Evolutionary conservation across 2,797 vertebrate genomes (phyloP), one percentile per base, ranked within the genome.

Genomic region (Chromobotia macracanthus): DNA sequence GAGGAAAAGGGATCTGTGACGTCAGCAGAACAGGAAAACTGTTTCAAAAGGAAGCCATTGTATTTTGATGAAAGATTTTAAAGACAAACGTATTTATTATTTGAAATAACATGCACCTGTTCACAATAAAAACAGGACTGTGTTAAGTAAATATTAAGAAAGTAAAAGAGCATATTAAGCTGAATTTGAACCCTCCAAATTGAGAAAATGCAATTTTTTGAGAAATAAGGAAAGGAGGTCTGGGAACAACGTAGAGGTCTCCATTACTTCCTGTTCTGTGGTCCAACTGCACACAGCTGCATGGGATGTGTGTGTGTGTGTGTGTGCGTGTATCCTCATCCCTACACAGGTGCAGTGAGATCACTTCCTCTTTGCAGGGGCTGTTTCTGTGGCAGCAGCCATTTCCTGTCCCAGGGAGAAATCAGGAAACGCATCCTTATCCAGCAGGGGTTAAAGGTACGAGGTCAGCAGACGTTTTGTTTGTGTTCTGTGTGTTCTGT

Each of bases 361-460:
- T 94, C 91, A 93, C 89, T 91, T 93, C 92, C 92, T 90, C 86
- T 82, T 51, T 9, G 44, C 67, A 80, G 82, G 83, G 77, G 53
- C 65, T 69, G 77, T 82, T 86, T 91, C 89, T 84, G 78, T 83
- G 82, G 82, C 81, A 90, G 84, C 86, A 86, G 86, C 86, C 80
- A 82, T 90, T 93, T 94, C 93, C 92, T 91, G 89, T 87, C 85
- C 77, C 1, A 53, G 87, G 91, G 89, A 91, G 89, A 91, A 91
- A 92, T 92, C 91, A 93, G 93, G 93, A 94, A 92, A 90, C 90
- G 87, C 91, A 91, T 93, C 91, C 91, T 86, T 87, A 87, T 87
- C 84, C 83, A 90, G 88, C 88, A 68, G 85, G 89, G 90, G 92
- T 88, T 88, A 67, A 73, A 80, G 82, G 84, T 83, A 51, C 61